Conservation (phyloP, 2,888 invertebrate genomes). For the Gibbula magus region DNA sequence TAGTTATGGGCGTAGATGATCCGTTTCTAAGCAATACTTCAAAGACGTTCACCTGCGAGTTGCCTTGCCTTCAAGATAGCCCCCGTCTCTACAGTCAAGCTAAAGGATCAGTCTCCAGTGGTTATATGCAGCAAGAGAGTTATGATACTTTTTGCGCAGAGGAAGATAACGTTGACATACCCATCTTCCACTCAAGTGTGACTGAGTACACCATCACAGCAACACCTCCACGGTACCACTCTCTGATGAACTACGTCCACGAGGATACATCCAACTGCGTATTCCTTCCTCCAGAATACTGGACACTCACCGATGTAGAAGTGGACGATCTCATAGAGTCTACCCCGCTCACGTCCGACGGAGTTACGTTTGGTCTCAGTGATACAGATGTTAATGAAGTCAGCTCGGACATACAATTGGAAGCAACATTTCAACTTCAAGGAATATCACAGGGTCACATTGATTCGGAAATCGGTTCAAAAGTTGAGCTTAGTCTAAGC, state of each 20-base stretch:
- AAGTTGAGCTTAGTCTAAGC: slow-evolving; percentile 45
- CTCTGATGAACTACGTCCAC: slow-evolving; percentile 47
- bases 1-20: slow-evolving; percentile 47
- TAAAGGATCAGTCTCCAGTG: neutral
- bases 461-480: slow-evolving; percentile 56
- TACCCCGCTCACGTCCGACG: slow-evolving; percentile 5
- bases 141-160: slow-evolving; percentile 57
- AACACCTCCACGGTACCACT: slow-evolving; percentile 47
- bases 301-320: slow-evolving; percentile 46
- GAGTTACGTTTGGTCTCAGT: slow-evolving; percentile 21
- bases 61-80: slow-evolving; percentile 43
- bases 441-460: slow-evolving; percentile 54
- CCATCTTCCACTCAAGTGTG: slow-evolving; percentile 49
- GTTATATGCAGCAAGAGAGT: slow-evolving; percentile 43
- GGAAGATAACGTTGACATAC: slow-evolving; percentile 56
- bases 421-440: slow-evolving; percentile 44
- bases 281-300: slow-evolving; percentile 48
- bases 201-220: slow-evolving; percentile 51
- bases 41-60: slow-evolving; percentile 49
- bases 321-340: neutral
- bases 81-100: slow-evolving; percentile 28
- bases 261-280: slow-evolving; percentile 53
- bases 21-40: slow-evolving; percentile 30
- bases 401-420: neutral
- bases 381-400: neutral